Evolutionary conservation across 2,888 invertebrate species (phyloP).

Genomic region (Callyntrura sp.): DNA sequence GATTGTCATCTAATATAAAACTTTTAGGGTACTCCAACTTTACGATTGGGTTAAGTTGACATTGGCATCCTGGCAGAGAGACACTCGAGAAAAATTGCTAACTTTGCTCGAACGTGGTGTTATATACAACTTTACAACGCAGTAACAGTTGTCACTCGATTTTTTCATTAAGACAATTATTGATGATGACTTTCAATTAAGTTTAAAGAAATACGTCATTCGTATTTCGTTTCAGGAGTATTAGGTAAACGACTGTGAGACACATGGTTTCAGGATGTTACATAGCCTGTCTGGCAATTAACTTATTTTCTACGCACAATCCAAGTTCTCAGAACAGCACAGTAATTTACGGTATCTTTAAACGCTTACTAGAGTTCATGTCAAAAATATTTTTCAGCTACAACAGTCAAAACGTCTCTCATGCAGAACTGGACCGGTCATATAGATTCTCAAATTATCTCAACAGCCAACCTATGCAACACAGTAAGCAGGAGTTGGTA

Average conservation of each 20-base stretch:
- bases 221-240: too few relatives aligned
- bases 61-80: neutral
- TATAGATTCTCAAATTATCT: constrained; percentile 55
- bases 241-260: too few relatives aligned
- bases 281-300: too few relatives aligned
- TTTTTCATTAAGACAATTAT: neutral
- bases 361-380: neutral
- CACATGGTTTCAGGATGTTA: too few relatives aligned
- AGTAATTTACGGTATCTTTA: neutral
- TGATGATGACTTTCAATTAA: too few relatives aligned
- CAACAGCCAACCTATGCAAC: neutral
- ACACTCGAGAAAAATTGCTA: too few relatives aligned
- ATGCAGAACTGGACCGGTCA: neutral
- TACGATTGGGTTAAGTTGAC: too few relatives aligned
- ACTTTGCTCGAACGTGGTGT: neutral
- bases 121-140: neutral
- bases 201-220: too few relatives aligned
- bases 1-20: neutral
- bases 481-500: constrained; percentile 58
- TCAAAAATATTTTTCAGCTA: neutral
- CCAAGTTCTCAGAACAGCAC: too few relatives aligned
- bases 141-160: constrained; percentile 25
- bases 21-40: neutral
- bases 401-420: neutral
- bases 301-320: too few relatives aligned